Evolutionary conservation across 2,113 vertebrate species (phyloP).

Genomic region (Epinephelus lanceolatus): DNA sequence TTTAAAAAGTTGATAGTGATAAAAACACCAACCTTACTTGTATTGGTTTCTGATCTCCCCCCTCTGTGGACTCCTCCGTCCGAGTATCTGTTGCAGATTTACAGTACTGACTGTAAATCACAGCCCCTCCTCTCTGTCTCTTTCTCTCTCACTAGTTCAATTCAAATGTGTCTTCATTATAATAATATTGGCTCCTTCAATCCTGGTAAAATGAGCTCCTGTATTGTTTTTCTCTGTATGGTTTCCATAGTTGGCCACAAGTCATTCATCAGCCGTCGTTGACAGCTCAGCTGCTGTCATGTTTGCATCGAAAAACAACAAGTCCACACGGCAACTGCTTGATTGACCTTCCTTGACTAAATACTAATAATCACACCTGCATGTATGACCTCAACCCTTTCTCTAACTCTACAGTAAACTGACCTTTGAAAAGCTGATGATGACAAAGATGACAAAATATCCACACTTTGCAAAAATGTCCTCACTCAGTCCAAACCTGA

Average conservation of each 20-base stretch:
- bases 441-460: background rate
- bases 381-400: background rate
- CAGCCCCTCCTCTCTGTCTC: too few species aligned
- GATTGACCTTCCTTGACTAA: background rate
- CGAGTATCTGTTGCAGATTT: too few species aligned
- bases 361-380: background rate
- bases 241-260: background rate
- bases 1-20: too few species aligned
- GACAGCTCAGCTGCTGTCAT: background rate
- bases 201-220: too few species aligned
- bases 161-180: too few species aligned
- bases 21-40: too few species aligned
- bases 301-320: background rate
- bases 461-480: background rate
- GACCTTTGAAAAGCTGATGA: background rate
- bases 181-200: too few species aligned
- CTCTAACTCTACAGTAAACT: background rate
- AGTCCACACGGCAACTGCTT: background rate
- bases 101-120: too few species aligned
- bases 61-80: too few species aligned
- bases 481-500: too few species aligned
- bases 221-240: background rate
- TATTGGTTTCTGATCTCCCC: too few species aligned
- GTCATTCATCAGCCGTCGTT: background rate
- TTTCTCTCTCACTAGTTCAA: too few species aligned